phyloP scores from a whole-genome alignment of 1,140 invertebrate genomes.

The Hermetia illucens region DNA sequence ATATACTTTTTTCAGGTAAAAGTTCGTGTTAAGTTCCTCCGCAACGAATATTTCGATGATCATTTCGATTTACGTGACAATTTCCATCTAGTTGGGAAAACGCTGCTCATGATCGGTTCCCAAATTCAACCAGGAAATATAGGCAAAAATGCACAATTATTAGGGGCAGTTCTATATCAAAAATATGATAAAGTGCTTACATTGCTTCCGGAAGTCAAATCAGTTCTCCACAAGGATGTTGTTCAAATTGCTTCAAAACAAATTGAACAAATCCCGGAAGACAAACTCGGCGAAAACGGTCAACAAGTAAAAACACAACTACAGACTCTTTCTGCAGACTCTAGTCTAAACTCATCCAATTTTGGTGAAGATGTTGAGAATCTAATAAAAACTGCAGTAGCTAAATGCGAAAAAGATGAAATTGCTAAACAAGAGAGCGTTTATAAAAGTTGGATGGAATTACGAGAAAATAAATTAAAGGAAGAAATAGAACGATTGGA shows the following conservation, averaged over 20 bases:
- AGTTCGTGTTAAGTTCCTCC: slow-evolving; percentile 60
- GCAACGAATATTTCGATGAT: slow-evolving; percentile 71
- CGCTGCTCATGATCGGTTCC: slow-evolving; percentile 38
- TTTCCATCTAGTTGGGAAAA: slow-evolving; percentile 60
- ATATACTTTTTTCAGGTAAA: slow-evolving; percentile 41
- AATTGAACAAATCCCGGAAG: background rate
- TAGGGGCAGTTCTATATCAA: slow-evolving; percentile 51
- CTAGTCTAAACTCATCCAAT: no score
- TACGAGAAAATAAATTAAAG: slow-evolving; percentile 39
- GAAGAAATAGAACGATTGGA: slow-evolving; percentile 40
- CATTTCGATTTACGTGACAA: slow-evolving; percentile 70
- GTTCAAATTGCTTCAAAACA: slow-evolving; percentile 25
- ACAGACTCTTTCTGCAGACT: no score
- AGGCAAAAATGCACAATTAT: slow-evolving; percentile 44
- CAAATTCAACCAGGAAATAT: background rate
- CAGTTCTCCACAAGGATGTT: slow-evolving; percentile 20
- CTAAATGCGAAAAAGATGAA: slow-evolving; percentile 26
- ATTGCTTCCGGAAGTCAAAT: slow-evolving; percentile 6
- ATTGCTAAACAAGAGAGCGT: slow-evolving; percentile 39
- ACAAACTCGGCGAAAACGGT: slow-evolving; percentile 6
- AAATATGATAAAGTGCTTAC: slow-evolving; percentile 41
- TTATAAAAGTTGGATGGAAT: slow-evolving; percentile 37
- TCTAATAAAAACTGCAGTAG: slow-evolving; percentile 33
- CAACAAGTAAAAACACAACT: slow-evolving; percentile 2
- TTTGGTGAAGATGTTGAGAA: slow-evolving; percentile 25